Evolutionary conservation across 2,888 invertebrate genomes (phyloP).

Genomic region (Eupithecia abbreviata): DNA sequence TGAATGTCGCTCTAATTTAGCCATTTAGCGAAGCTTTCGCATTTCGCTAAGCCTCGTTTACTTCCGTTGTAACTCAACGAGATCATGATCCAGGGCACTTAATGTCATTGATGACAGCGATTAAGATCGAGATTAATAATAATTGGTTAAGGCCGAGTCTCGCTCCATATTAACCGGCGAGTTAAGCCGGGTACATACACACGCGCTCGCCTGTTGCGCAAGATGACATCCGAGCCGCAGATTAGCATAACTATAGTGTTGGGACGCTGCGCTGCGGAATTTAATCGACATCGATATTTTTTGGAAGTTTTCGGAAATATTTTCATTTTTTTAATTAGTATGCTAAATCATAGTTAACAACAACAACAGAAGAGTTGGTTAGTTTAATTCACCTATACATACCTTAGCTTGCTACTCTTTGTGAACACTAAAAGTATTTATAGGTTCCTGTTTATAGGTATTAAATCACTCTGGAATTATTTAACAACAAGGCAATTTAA

Average conservation of each 20-base stretch:
- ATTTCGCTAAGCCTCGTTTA: slow-evolving; percentile 12
- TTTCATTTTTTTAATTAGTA: background rate
- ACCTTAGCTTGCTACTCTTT: background rate
- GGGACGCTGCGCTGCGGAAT: slow-evolving; percentile 38
- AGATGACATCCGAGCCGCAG: slow-evolving; percentile 78
- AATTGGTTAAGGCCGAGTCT: slow-evolving; percentile 55
- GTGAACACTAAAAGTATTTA: background rate
- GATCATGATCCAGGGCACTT: slow-evolving; percentile 27
- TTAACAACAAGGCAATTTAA: slow-evolving; percentile 18
- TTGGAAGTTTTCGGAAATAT: background rate
- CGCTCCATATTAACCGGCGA: slow-evolving; percentile 66
- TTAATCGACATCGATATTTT: slow-evolving; percentile 20
- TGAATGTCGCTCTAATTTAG: background rate
- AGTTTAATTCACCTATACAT: background rate
- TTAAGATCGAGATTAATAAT: slow-evolving; percentile 39
- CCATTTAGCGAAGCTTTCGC: slow-evolving; percentile 3
- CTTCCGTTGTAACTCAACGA: slow-evolving; percentile 27
- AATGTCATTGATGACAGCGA: slow-evolving; percentile 32
- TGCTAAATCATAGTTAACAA: background rate
- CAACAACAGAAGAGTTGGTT: background rate
- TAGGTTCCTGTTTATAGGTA: no score
- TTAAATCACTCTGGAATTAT: slow-evolving; percentile 1
- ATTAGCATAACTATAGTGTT: slow-evolving; percentile 77
- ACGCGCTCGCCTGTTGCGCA: slow-evolving; percentile 80
- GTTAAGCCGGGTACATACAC: slow-evolving; percentile 68